Percentiles rank a stretch among this genome's conserved stretches.
These are phyloP conservation scores for Parotia lawesii DNA, from an alignment of 2,113 vertebrate genomes.

Conservation along the genomic window DNA sequence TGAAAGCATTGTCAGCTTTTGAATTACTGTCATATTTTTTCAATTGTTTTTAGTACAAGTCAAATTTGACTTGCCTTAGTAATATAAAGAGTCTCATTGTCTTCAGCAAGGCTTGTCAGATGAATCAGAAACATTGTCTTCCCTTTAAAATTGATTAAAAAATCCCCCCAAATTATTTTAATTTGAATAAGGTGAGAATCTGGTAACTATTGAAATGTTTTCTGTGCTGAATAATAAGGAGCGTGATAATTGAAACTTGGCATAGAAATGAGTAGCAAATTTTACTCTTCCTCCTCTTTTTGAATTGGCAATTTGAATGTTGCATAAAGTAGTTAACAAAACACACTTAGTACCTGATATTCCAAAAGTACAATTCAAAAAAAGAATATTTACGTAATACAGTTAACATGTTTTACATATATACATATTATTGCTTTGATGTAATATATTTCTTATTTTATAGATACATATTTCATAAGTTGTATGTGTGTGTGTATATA, in stretches of 20 bases:
- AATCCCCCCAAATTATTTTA: neutral
- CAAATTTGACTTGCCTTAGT: slow-evolving; percentile 36
- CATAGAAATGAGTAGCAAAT: slow-evolving; percentile 7
- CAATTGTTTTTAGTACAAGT: slow-evolving; percentile 52
- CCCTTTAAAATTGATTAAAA: neutral
- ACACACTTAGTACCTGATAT: neutral
- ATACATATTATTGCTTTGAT: neutral
- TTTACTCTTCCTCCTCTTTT: slow-evolving; percentile 7
- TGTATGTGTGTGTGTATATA: neutral
- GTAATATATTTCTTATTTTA: neutral
- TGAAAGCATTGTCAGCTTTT: slow-evolving; percentile 61
- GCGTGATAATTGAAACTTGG: neutral
- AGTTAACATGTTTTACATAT: neutral
- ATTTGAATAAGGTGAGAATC: slow-evolving; percentile 30
- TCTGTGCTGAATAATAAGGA: slow-evolving; percentile 18
- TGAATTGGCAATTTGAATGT: neutral
- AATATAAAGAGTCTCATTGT: slow-evolving; percentile 39
- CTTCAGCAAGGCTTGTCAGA: slow-evolving; percentile 31
- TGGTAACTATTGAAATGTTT: slow-evolving; percentile 44
- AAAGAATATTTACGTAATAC: neutral
- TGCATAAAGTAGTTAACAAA: neutral
- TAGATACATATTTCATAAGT: neutral
- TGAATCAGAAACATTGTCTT: slow-evolving; percentile 53
- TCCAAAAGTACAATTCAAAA: neutral
- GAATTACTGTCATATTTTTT: slow-evolving; percentile 52